A percentile compares a stretch with the other conserved stretches of the same genome.
These are phyloP conservation scores for Callyntrura guangdongensis DNA, from an alignment of 2,888 invertebrate genomes.

Conservation along the genomic window DNA sequence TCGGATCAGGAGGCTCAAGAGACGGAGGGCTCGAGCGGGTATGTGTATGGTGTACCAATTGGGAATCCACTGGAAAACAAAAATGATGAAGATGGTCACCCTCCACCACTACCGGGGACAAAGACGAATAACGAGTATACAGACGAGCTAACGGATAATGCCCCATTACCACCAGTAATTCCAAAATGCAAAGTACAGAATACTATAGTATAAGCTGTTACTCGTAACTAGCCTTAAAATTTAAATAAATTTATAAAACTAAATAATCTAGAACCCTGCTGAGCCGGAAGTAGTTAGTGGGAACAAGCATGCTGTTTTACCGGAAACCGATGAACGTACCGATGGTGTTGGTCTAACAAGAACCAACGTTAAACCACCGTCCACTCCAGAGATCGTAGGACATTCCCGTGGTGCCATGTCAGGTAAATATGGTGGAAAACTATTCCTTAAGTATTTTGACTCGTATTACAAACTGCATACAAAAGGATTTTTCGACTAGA, in stretches of 20 bases:
- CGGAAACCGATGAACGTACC: not conserved
- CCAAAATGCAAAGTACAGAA: not conserved
- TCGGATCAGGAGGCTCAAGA: conserved; percentile 77
- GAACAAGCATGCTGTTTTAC: not conserved
- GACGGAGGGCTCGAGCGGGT: conserved; percentile 74
- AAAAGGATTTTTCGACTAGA: no score
- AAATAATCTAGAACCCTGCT: not conserved
- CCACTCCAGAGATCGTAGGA: conserved; percentile 33
- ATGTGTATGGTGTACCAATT: conserved; percentile 74
- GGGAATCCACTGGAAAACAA: no score
- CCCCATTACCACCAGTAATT: not conserved
- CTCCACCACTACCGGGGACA: not conserved
- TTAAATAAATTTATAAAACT: no score
- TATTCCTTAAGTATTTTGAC: no score
- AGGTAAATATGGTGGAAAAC: no score
- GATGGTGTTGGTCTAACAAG: conserved; percentile 25
- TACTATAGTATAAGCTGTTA: no score
- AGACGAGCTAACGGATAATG: not conserved
- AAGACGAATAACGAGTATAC: not conserved
- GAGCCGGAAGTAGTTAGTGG: conserved; percentile 34
- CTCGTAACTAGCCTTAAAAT: no score
- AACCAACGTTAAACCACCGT: not conserved
- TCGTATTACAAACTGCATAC: no score
- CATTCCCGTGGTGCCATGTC: not conserved
- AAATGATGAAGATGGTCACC: not conserved